These are phyloP conservation scores for Egretta garzetta DNA, from an alignment of 2,113 vertebrate genomes.

Conservation along the genomic window DNA sequence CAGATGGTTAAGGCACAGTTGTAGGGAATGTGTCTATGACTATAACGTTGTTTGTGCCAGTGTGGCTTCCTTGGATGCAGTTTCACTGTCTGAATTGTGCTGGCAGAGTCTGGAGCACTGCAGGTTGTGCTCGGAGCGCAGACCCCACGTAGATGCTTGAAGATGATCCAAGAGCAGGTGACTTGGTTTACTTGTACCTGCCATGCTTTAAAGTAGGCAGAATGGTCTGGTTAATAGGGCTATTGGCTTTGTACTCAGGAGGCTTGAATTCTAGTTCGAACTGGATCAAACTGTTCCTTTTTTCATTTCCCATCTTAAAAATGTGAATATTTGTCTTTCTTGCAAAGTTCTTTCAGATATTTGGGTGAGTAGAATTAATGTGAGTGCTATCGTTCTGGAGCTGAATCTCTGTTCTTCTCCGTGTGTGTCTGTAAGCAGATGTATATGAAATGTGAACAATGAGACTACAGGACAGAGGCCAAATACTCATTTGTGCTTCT, in stretches of 20 bases:
- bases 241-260: neutral
- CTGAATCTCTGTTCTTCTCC: neutral
- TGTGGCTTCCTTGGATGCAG: neutral
- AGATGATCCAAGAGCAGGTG: neutral
- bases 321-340: neutral
- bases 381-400: neutral
- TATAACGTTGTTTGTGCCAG: neutral
- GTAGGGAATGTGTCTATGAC: neutral
- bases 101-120: neutral
- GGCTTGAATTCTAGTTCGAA: neutral
- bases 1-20: slow-evolving; percentile 43
- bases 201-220: neutral
- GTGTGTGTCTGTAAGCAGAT: neutral
- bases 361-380: neutral
- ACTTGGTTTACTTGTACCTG: neutral
- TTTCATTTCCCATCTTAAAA: neutral
- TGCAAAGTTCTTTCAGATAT: neutral
- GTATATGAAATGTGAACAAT: neutral
- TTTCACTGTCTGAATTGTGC: neutral
- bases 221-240: neutral
- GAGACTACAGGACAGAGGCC: neutral
- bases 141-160: neutral
- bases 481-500: neutral
- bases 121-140: neutral
- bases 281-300: neutral